Conservation (phyloP, 35 echinoderm and acorn worm species). For the Apostichopus californicus region DNA sequence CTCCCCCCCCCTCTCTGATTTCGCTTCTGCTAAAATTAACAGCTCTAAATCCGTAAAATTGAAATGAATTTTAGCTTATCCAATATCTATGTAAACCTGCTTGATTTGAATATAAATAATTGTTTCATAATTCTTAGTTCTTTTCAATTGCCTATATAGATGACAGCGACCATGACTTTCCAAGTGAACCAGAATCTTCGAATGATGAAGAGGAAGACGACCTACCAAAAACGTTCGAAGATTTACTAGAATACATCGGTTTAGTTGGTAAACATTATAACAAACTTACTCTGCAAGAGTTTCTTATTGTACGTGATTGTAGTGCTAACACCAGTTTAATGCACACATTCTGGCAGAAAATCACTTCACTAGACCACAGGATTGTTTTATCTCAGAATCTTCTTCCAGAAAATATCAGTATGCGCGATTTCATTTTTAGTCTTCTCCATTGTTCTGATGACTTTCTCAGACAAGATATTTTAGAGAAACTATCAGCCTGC, state of each 20-base stretch:
- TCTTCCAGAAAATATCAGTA: neutral
- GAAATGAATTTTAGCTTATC: neutral
- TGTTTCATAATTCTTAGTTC: neutral
- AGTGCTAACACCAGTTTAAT: too few species aligned
- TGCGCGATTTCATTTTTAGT: constrained; percentile 25
- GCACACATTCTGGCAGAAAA: constrained; percentile 22
- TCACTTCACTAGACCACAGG: constrained; percentile 16
- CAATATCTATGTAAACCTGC: neutral
- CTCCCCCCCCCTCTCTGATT: too few species aligned
- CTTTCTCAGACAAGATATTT: constrained; percentile 35
- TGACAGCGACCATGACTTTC: neutral
- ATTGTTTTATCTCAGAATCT: neutral
- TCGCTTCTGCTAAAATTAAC: too few species aligned
- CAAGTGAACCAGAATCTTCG: too few species aligned
- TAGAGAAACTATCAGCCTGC: constrained; percentile 47
- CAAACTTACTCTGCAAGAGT: too few species aligned
- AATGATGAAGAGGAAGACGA: neutral
- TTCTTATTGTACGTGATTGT: too few species aligned
- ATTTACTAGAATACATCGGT: too few species aligned
- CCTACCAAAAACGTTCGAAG: neutral
- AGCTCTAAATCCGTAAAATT: too few species aligned
- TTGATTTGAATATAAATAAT: neutral
- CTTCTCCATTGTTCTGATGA: constrained; percentile 30
- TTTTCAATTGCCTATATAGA: neutral
- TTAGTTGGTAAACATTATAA: too few species aligned